Percentiles rank a stretch among this genome's conserved stretches.
Evolutionary conservation across 2,888 invertebrate genomes (phyloP).

Genomic region (Thumatha senex): DNA sequence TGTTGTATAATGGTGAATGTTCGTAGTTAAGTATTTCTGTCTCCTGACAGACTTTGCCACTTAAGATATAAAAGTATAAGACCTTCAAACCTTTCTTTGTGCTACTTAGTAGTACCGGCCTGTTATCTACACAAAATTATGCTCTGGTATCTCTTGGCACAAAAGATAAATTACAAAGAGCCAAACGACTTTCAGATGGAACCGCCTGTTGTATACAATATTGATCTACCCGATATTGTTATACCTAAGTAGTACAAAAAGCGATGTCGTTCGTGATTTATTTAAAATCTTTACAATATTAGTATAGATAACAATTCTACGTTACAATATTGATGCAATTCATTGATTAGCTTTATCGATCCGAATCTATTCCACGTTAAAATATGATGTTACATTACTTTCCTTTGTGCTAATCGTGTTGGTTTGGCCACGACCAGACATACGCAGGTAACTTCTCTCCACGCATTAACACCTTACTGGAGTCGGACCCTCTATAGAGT

Average conservation of each 20-base stretch:
- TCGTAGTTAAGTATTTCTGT: not conserved
- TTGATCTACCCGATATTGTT: constrained; percentile 16
- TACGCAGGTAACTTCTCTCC: too few species aligned
- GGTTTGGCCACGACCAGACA: too few species aligned
- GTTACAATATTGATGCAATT: too few species aligned
- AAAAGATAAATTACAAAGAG: constrained; percentile 10
- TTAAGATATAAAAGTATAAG: not conserved
- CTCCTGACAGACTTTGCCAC: not conserved
- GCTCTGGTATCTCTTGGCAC: constrained; percentile 21
- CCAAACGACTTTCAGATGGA: constrained; percentile 30
- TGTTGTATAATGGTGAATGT: not conserved
- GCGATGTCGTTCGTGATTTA: not conserved
- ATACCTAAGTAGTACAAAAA: constrained; percentile 4
- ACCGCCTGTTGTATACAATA: constrained; percentile 27
- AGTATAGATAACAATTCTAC: too few species aligned
- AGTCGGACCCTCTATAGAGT: too few species aligned
- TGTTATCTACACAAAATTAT: constrained; percentile 7
- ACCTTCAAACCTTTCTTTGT: constrained; percentile 9
- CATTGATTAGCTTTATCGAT: too few species aligned
- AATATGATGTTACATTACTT: too few species aligned
- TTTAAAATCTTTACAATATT: not conserved
- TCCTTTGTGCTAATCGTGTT: too few species aligned
- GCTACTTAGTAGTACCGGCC: constrained; percentile 11
- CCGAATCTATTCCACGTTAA: too few species aligned
- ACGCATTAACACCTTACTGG: too few species aligned